Evolutionary conservation across 1,140 invertebrate genomes (phyloP).

Genomic region (Caligus rogercresseyi): DNA sequence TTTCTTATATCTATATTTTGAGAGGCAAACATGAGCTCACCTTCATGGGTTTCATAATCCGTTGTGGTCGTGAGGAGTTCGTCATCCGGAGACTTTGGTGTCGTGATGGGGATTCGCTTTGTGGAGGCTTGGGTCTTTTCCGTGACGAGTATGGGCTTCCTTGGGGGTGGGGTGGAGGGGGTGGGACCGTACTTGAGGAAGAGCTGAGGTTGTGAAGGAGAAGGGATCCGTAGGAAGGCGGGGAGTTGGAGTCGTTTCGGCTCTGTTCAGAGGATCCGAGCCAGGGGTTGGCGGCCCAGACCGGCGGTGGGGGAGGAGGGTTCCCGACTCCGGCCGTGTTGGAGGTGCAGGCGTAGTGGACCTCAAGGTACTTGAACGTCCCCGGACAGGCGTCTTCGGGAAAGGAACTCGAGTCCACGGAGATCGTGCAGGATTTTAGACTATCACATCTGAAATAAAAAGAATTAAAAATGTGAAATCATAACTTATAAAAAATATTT

Average conservation of each 20-base stretch:
- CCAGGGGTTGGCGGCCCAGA: neutral
- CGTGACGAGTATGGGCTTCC: constrained; percentile 20
- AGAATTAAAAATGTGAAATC: neutral
- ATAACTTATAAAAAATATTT: no score
- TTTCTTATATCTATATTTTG: no score
- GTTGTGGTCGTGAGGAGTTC: no score
- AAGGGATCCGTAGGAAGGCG: no score
- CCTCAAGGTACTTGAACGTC: constrained; percentile 84
- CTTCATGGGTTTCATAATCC: no score
- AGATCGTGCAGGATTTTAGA: constrained; percentile 2
- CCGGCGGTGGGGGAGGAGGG: neutral
- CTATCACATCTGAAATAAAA: constrained; percentile 16
- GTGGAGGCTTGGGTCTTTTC: neutral
- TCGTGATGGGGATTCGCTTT: constrained; percentile 15
- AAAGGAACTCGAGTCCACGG: constrained; percentile 1
- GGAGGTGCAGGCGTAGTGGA: constrained; percentile 62
- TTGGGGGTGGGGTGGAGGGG: neutral
- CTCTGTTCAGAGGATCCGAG: no score
- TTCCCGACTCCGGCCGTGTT: neutral
- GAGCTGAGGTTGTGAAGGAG: neutral
- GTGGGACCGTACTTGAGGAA: neutral
- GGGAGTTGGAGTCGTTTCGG: no score
- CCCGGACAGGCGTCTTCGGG: constrained; percentile 70
- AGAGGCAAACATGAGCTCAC: no score
- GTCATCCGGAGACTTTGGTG: neutral